These are phyloP conservation scores for Ephydatia muelleri DNA, from an alignment of 37 sponge, comb jelly and placozoan species.

Conservation along the genomic window DNA sequence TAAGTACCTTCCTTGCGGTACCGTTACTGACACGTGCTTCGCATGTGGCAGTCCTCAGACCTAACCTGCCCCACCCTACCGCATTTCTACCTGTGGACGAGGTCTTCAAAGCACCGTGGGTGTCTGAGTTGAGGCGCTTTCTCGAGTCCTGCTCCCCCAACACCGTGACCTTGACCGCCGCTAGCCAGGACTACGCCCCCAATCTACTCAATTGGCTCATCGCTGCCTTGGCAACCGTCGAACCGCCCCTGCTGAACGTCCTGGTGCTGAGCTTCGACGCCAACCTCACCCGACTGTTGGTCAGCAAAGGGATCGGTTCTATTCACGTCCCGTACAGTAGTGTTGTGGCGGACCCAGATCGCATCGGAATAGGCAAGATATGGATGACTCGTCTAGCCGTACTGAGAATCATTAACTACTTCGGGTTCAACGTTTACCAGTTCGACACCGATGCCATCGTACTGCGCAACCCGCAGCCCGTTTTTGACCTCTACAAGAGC, in stretches of 20 bases:
- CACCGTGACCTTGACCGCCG: conserved; percentile 2
- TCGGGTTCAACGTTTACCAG: conserved; percentile 28
- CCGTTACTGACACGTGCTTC: too few species aligned
- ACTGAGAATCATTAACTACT: conserved; percentile 33
- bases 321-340: not conserved
- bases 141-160: not conserved
- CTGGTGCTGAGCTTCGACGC: conserved; percentile 30
- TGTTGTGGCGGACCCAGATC: not conserved
- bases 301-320: not conserved
- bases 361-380: not conserved
- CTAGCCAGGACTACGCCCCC: conserved; percentile 8
- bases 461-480: conserved; percentile 29
- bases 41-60: too few species aligned
- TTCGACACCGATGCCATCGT: conserved; percentile 49
- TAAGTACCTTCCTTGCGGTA: too few species aligned
- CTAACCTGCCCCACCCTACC: too few species aligned
- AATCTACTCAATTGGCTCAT: conserved; percentile 42
- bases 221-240: not conserved
- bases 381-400: conserved; percentile 32
- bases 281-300: not conserved
- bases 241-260: conserved; percentile 9
- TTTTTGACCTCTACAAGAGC: conserved; percentile 14
- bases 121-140: not conserved
- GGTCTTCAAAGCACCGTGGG: conserved; percentile 4
- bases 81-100: not conserved